Conservation (phyloP, 2,113 vertebrate species). For the Elephas maximus region DNA sequence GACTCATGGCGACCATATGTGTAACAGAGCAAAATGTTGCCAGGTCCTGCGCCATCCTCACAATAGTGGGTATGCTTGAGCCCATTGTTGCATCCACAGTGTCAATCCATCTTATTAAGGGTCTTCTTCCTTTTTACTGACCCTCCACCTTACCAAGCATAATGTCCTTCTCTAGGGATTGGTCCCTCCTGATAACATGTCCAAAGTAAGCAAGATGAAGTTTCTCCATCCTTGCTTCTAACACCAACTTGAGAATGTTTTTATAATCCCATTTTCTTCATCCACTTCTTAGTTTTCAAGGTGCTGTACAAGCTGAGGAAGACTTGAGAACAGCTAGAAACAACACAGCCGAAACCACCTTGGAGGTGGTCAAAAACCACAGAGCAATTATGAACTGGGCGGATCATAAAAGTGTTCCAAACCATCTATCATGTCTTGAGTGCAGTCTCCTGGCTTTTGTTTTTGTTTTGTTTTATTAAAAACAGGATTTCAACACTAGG, state of each 20-base stretch:
- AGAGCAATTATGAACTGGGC: neutral
- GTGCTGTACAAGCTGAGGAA: neutral
- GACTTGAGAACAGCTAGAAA: neutral
- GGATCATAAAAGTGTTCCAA: neutral
- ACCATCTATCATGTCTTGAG: neutral
- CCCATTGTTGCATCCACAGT: neutral
- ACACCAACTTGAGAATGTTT: neutral
- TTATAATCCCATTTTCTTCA: neutral
- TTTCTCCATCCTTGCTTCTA: neutral
- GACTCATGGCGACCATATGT: neutral
- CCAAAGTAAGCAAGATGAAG: neutral
- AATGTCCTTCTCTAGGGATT: neutral
- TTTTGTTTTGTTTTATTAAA: conserved; percentile 26
- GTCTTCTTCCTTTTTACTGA: neutral
- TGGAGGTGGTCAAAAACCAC: neutral
- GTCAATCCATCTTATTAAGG: neutral
- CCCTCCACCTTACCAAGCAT: neutral
- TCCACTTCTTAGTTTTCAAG: neutral
- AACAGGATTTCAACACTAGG: neutral
- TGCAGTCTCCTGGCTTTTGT: neutral
- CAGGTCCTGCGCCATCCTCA: neutral
- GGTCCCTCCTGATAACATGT: neutral
- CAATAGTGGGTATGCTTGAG: neutral
- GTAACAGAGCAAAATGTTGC: neutral
- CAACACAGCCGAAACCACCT: neutral